These are phyloP conservation scores for Neomorphus geoffroyi DNA, from an alignment of 2,797 vertebrate genomes.

Conservation along the genomic window DNA sequence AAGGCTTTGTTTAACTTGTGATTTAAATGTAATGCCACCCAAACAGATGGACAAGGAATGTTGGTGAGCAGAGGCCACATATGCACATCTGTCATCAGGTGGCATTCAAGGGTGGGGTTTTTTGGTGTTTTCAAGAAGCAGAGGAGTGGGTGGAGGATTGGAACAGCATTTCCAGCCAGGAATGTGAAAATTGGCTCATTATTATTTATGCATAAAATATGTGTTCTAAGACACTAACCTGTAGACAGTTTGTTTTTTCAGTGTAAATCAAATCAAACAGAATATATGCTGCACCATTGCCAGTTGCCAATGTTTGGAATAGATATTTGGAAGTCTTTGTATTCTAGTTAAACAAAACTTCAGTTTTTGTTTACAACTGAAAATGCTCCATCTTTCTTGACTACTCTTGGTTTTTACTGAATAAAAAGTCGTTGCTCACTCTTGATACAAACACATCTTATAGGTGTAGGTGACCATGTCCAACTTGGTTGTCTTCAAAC, in stretches of 20 bases:
- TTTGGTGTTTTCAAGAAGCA: not conserved
- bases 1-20: not conserved
- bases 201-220: not conserved
- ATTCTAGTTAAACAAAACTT: not conserved
- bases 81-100: not conserved
- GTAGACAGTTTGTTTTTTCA: not conserved
- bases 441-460: not conserved
- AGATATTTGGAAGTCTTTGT: not conserved
- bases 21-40: not conserved
- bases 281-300: not conserved
- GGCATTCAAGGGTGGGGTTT: not conserved
- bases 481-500: not conserved
- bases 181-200: not conserved
- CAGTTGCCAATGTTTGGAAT: not conserved
- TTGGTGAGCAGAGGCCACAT: not conserved
- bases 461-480: not conserved
- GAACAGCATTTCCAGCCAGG: not conserved
- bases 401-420: not conserved
- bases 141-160: fast-evolving
- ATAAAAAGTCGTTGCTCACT: not conserved
- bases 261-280: not conserved
- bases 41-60: not conserved
- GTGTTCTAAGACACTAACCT: not conserved
- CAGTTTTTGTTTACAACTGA: not conserved
- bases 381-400: not conserved